phyloP scores from a whole-genome alignment of 2,888 invertebrate genomes.

The Eupithecia inturbata region DNA sequence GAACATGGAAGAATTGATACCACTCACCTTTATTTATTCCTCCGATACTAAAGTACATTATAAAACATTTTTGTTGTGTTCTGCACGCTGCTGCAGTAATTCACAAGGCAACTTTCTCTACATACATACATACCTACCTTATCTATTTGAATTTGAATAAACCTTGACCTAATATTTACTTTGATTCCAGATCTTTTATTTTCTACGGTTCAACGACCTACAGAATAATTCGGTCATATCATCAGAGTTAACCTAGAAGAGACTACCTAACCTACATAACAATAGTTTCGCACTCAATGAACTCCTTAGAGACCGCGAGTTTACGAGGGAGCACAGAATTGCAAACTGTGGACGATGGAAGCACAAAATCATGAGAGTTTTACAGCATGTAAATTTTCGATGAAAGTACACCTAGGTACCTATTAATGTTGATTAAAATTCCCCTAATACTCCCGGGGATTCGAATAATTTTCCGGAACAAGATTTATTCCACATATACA shows the following conservation, averaged over 20 bases:
- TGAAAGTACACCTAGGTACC: background rate
- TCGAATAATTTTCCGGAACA: background rate
- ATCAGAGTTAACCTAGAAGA: background rate
- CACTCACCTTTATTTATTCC: background rate
- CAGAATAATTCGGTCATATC: background rate
- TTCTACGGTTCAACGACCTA: background rate
- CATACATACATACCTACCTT: background rate
- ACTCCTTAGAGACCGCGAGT: background rate
- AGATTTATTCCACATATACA: background rate
- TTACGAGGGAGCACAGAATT: background rate
- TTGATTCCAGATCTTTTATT: background rate
- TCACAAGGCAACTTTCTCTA: background rate
- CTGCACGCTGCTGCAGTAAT: background rate
- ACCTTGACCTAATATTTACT: background rate
- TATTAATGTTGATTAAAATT: background rate
- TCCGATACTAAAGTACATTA: background rate
- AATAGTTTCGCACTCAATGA: conserved; percentile 1
- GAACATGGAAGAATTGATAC: background rate
- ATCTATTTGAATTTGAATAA: background rate
- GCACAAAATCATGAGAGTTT: background rate
- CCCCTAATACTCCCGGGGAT: background rate
- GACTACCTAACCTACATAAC: background rate
- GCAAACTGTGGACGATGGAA: background rate
- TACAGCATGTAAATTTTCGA: background rate
- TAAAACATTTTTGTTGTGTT: background rate